Evolutionary conservation across 2,113 vertebrate species (phyloP), one percentile per base, ranked within the genome.

Genomic region (Paramisgurnus dabryanus): DNA sequence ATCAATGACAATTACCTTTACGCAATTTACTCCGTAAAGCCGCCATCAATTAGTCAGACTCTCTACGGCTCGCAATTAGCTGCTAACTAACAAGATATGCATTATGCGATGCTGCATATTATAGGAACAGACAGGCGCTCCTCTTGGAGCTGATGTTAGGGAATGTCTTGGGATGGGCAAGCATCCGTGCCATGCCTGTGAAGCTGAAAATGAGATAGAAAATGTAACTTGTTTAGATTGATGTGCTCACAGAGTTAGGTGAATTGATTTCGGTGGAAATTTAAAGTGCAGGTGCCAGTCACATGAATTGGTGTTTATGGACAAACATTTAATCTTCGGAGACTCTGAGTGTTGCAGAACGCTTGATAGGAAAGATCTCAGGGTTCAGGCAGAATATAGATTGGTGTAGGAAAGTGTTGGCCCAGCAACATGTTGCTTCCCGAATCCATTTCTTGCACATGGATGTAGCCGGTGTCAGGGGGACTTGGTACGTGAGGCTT

Each of bases 11-110:
- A 84, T 34, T 34, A 34, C 27, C 27, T 34, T 34, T 34, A 34
- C 27, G 27, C 27, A 34, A 34, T 34, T 34, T 34, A 34, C 27
- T 34, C 27, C 27, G 27, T 34, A 34, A 89, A 93, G 88, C 90
- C 83, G 83, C 82, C 82, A 92, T 93, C 92, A 93, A 93, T 92
- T 93, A 92, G 90, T 91, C 90, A 91, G 90, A 91, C 80, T 86
- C 84, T 91, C 88, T 86, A 87, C 83, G 74, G 88, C 87, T 88
- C 83, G 80, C 89, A 90, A 91, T 92, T 92, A 92, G 90, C 78
- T 65, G 68, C 72, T 78, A 83, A 67, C 87, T 80, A 83, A 86
- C 85, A 79, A 79, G 79, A 82, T 84, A 81, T 84, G 88, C 76
- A 84, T 90, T 89, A 86, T 81, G 85, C 84, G 83, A 88, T 60